phyloP scores from a whole-genome alignment of 1,140 invertebrate species.

The Lethocerus indicus region DNA sequence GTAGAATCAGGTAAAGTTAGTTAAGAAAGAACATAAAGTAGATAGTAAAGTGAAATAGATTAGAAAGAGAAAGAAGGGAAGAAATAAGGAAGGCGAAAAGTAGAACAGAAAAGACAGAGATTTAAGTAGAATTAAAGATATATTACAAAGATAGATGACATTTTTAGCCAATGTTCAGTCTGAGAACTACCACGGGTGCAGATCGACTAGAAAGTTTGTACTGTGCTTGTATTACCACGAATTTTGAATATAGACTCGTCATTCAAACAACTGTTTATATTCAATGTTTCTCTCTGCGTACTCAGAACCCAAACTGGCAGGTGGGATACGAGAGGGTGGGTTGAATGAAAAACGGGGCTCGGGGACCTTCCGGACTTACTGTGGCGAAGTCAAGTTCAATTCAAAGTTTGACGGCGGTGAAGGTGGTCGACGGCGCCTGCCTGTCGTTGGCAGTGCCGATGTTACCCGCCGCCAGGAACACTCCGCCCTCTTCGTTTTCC shows the following conservation, averaged over 20 bases:
- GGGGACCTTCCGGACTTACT: not conserved
- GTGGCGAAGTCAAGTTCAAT: conserved; percentile 16
- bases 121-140: not conserved
- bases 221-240: no score
- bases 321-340: not conserved
- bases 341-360: not conserved
- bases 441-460: conserved; percentile 17
- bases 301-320: not conserved
- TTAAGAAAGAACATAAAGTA: not conserved
- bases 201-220: no score
- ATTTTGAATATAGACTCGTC: no score
- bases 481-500: conserved; percentile 25
- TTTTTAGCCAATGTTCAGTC: no score
- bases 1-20: not conserved
- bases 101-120: conserved; percentile 2
- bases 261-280: not conserved
- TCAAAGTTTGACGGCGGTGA: conserved; percentile 27
- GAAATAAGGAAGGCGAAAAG: not conserved
- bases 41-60: not conserved
- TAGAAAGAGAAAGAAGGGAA: not conserved
- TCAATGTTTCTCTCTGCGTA: not conserved
- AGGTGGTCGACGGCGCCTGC: conserved; percentile 20
- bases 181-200: no score
- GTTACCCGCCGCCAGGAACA: conserved; percentile 26
- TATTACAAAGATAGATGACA: not conserved